phyloP scores from a whole-genome alignment of 2,797 vertebrate species.

The Eulemur coronatus region DNA sequence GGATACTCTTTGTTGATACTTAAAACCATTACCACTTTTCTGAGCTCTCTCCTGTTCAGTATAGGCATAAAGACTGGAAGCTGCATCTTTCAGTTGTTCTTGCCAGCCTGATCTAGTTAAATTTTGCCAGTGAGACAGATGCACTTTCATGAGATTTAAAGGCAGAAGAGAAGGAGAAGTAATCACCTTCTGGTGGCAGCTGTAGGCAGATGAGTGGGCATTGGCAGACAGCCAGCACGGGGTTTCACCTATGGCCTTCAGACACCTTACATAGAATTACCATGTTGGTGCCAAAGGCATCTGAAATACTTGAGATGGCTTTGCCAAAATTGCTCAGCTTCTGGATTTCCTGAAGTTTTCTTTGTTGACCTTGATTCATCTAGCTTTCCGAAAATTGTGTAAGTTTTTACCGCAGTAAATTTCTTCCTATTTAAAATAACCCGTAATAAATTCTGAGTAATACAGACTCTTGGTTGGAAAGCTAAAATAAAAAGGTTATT shows the following conservation, averaged over 20 bases:
- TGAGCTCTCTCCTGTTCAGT: neutral
- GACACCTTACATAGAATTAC: neutral
- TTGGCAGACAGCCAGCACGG: neutral
- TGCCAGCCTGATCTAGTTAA: neutral
- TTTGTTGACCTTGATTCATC: neutral
- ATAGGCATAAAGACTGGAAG: neutral
- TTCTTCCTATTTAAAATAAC: neutral
- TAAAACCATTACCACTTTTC: neutral
- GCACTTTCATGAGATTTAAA: neutral
- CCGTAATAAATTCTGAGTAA: neutral
- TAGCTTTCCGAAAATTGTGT: neutral
- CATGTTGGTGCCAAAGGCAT: neutral
- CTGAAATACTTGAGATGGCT: neutral
- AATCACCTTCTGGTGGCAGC: neutral
- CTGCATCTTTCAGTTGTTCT: neutral
- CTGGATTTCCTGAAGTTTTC: neutral
- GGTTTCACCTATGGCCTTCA: neutral
- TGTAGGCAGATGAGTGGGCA: neutral
- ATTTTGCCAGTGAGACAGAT: neutral
- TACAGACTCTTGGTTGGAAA: neutral
- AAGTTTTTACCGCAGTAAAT: neutral
- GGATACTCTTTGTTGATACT: neutral
- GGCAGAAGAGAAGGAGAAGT: neutral
- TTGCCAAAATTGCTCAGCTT: neutral
- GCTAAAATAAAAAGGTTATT: neutral